A percentile compares a stretch with the other conserved stretches of the same genome.
phyloP scores from a whole-genome alignment of 2,113 vertebrate genomes.

The Choloepus hoffmanni region DNA sequence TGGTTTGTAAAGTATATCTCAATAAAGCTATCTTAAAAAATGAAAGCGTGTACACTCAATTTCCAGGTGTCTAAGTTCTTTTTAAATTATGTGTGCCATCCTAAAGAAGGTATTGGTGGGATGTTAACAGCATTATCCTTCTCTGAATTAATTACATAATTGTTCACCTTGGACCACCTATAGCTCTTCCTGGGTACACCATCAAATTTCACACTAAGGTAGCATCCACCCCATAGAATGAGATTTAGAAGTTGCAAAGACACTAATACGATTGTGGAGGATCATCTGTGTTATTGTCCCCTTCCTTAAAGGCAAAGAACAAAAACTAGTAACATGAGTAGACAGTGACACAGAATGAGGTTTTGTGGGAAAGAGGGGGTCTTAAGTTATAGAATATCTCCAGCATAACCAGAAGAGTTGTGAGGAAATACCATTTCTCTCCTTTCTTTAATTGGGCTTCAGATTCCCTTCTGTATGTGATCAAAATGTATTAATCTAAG shows the following conservation, averaged over 20 bases:
- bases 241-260: neutral
- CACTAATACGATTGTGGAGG: neutral
- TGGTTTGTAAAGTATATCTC: too few relatives aligned
- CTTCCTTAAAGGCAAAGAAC: constrained; percentile 20
- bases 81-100: too few relatives aligned
- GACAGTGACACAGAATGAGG: neutral
- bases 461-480: neutral
- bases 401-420: neutral
- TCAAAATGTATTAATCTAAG: neutral
- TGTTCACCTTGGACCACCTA: neutral
- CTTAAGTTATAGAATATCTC: neutral
- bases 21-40: too few relatives aligned
- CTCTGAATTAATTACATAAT: neutral
- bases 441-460: neutral
- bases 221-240: neutral
- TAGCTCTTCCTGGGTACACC: neutral
- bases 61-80: neutral
- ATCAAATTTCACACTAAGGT: neutral
- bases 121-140: neutral
- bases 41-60: neutral
- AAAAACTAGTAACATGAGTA: neutral
- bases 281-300: neutral
- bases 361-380: neutral
- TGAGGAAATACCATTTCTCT: constrained; percentile 4
- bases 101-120: neutral